Conservation (phyloP, 2,113 vertebrate genomes). For the Edolisoma coerulescens region DNA sequence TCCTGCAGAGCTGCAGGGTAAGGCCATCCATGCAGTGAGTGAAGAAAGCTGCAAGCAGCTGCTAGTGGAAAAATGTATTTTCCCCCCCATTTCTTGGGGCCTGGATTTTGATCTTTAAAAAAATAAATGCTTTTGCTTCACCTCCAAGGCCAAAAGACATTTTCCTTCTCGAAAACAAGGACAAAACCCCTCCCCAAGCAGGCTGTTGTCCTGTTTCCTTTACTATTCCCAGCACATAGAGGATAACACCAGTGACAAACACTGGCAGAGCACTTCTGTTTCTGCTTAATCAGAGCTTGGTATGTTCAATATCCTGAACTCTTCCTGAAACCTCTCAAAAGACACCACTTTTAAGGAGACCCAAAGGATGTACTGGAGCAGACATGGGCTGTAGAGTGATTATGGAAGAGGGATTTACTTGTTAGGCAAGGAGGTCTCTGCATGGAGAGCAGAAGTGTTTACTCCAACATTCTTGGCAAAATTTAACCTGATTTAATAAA, state of each 20-base stretch:
- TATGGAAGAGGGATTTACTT: neutral
- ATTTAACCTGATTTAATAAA: neutral
- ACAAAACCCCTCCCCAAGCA: neutral
- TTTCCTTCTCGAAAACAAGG: neutral
- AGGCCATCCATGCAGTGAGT: accelerated
- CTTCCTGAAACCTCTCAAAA: neutral
- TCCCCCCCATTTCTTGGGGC: accelerated
- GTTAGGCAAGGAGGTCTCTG: neutral
- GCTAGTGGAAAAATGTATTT: neutral
- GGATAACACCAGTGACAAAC: neutral
- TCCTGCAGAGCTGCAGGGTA: neutral
- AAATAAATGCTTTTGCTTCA: neutral
- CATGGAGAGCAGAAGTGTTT: neutral
- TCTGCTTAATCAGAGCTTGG: neutral
- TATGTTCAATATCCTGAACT: neutral
- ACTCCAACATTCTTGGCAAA: neutral
- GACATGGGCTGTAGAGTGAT: neutral
- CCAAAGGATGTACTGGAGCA: neutral
- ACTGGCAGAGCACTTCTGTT: neutral
- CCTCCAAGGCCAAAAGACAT: neutral
- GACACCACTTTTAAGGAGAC: neutral
- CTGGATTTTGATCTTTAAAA: neutral
- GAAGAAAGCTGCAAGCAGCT: neutral
- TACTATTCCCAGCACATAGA: neutral
- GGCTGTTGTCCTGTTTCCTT: neutral